These are phyloP conservation scores for Anas platyrhynchos DNA, from an alignment of 2,113 vertebrate species.

Conservation along the genomic window DNA sequence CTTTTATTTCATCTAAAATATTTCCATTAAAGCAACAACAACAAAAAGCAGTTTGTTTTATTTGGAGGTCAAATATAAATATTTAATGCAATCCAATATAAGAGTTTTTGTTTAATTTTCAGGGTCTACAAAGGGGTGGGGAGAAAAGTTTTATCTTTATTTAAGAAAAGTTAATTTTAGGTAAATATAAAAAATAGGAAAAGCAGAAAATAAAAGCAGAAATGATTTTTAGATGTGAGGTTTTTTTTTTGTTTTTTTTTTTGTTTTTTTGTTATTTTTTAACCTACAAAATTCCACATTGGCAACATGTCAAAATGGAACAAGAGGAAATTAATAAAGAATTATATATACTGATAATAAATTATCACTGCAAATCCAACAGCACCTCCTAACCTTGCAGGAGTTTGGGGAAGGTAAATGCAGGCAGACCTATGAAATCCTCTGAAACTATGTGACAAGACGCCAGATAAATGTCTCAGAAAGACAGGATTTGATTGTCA, in stretches of 20 bases:
- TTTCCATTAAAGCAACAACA: conserved; percentile 14
- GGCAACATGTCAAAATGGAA: background rate
- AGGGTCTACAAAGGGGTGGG: background rate
- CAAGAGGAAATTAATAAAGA: background rate
- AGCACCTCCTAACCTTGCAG: background rate
- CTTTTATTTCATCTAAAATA: background rate
- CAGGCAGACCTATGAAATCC: conserved; percentile 9
- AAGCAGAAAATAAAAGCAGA: background rate
- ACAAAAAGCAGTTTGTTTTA: conserved; percentile 32
- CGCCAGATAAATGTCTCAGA: conserved; percentile 40
- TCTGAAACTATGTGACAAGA: conserved; percentile 9
- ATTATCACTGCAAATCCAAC: background rate
- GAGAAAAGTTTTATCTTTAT: background rate
- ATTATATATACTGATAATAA: background rate
- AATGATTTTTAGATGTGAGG: background rate
- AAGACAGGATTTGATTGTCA: conserved; percentile 57
- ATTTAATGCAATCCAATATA: background rate
- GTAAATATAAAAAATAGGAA: too few species aligned
- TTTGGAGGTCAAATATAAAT: background rate
- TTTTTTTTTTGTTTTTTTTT: too few species aligned
- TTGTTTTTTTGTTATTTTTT: background rate
- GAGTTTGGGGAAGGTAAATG: background rate
- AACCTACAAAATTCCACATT: background rate
- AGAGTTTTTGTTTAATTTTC: conserved; percentile 41
- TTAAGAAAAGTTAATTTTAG: conserved; percentile 10